Evolutionary conservation across 1,140 invertebrate species (phyloP), one percentile per base, ranked within the genome.

Genomic region (Liolophura sinensis): DNA sequence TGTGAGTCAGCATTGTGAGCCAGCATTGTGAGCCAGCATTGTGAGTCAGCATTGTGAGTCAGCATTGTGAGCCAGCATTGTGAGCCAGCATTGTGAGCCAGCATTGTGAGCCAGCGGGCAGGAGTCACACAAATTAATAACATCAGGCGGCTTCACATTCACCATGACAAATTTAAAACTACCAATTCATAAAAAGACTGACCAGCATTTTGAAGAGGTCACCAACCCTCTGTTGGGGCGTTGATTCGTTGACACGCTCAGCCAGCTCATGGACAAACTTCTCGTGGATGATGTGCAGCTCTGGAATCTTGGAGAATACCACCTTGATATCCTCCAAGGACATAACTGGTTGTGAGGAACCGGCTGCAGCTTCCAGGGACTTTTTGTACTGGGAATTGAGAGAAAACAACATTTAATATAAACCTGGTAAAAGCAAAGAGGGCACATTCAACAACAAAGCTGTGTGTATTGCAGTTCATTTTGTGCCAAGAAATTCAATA

Each of bases 301-400:
- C 92, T 0, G 93, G 92, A 80, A 97, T 94, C 82, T 95, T 94
- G 76, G 92, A 95, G 84, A 97, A 97, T 80, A 97, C 95, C 14
- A 91, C 92, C 59, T 91, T 91, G 77, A 95, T 92, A 81, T 96
- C 94, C 67, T 94, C 92, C 72, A 93, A 89, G 0, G 91, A 90
- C 72, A 96, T 92, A 49, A 97, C 92, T 58, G 93, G 93, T 81
- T 95, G 93, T 6, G 93, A 94, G 50, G 93, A 93, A 22, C 89
- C 90, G 24, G 94, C 85, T 15, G 93, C 93, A 0, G 93, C 92
- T 83, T 93, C 92, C 62, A 96, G 91, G 0, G 92, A 93, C 84
- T 94, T 94, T 91, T 95, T 96, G 74, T 96, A 96, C 92, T 96
- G 84, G 58, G 70, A 63, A 68, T 61, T 47, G 59, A 66, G 18